Evolutionary conservation across 2,797 vertebrate genomes (phyloP).

Genomic region (Phalanger gymnotis): DNA sequence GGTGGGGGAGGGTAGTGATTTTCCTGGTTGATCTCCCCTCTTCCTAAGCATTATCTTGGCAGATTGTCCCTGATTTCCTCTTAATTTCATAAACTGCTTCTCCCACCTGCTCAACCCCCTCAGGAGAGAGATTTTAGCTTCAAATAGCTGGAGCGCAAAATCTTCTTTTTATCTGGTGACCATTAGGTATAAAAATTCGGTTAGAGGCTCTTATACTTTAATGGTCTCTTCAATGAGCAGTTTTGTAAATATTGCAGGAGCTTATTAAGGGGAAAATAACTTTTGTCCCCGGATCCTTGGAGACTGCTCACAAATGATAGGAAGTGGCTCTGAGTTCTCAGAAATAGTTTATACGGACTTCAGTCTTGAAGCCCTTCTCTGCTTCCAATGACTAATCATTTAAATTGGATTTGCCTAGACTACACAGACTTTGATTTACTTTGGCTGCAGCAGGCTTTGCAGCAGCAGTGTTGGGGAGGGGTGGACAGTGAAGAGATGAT

Average conservation of each 20-base stretch:
- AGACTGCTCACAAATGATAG: neutral
- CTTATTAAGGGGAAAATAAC: slow-evolving; percentile 22
- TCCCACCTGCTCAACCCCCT: neutral
- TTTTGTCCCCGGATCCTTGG: neutral
- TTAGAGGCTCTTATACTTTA: slow-evolving; percentile 32
- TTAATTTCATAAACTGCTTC: slow-evolving; percentile 19
- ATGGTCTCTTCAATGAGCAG: slow-evolving; percentile 21
- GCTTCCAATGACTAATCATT: slow-evolving; percentile 60
- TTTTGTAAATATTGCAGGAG: slow-evolving; percentile 46
- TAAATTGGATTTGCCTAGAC: slow-evolving; percentile 38
- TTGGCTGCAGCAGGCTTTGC: neutral
- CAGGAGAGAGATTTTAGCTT: slow-evolving; percentile 54
- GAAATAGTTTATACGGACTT: slow-evolving; percentile 15
- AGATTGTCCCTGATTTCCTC: slow-evolving; percentile 27
- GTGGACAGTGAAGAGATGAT: neutral
- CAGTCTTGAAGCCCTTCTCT: slow-evolving; percentile 19
- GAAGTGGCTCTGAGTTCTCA: neutral
- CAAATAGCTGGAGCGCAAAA: slow-evolving; percentile 35
- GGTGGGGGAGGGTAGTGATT: neutral
- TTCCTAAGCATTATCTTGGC: slow-evolving; percentile 24
- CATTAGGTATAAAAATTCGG: slow-evolving; percentile 44
- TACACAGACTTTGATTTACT: neutral
- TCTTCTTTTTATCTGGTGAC: slow-evolving; percentile 43
- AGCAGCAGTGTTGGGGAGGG: neutral
- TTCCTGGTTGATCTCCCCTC: neutral